These are phyloP conservation scores for Hypena proboscidalis DNA, from an alignment of 2,888 invertebrate genomes.

Conservation along the genomic window DNA sequence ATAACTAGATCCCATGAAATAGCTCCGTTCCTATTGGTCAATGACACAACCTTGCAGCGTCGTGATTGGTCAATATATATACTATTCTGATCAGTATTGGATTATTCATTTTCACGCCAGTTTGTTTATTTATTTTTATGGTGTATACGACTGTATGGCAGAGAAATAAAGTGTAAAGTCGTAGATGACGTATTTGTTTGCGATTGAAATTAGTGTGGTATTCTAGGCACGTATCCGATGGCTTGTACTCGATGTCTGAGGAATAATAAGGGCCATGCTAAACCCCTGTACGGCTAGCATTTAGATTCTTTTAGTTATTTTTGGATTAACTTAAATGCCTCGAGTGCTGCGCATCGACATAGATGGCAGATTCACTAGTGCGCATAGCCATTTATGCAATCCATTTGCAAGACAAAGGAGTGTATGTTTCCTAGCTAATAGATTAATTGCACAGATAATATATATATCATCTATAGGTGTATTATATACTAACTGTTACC, in stretches of 20 bases:
- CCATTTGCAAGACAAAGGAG: slow-evolving; percentile 12
- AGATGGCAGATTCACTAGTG: slow-evolving; percentile 24
- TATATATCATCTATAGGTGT: no score
- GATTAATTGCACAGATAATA: slow-evolving; percentile 10
- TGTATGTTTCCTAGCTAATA: slow-evolving; percentile 11
- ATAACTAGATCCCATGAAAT: slow-evolving; percentile 50
- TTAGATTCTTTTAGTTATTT: slow-evolving; percentile 72
- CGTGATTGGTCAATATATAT: slow-evolving; percentile 53
- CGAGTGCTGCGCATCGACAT: slow-evolving; percentile 29
- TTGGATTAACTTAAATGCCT: slow-evolving; percentile 52
- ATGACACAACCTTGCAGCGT: slow-evolving; percentile 19
- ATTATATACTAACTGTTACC: no score
- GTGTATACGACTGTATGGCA: slow-evolving; percentile 41
- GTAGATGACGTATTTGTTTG: slow-evolving; percentile 45
- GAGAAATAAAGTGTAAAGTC: slow-evolving; percentile 43
- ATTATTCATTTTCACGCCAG: slow-evolving; percentile 38
- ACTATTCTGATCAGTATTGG: slow-evolving; percentile 49
- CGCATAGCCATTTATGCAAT: slow-evolving; percentile 12
- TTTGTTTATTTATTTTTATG: slow-evolving; percentile 13
- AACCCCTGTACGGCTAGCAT: slow-evolving; percentile 67
- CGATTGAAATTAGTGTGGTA: slow-evolving; percentile 60
- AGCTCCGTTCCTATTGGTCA: slow-evolving; percentile 40
- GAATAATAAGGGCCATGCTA: slow-evolving; percentile 68
- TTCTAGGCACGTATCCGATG: slow-evolving; percentile 67
- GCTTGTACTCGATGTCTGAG: slow-evolving; percentile 64